Percentiles rank a stretch among this genome's conserved stretches.
Conservation (phyloP, 1,140 invertebrate genomes). For the Microplitis mediator region DNA sequence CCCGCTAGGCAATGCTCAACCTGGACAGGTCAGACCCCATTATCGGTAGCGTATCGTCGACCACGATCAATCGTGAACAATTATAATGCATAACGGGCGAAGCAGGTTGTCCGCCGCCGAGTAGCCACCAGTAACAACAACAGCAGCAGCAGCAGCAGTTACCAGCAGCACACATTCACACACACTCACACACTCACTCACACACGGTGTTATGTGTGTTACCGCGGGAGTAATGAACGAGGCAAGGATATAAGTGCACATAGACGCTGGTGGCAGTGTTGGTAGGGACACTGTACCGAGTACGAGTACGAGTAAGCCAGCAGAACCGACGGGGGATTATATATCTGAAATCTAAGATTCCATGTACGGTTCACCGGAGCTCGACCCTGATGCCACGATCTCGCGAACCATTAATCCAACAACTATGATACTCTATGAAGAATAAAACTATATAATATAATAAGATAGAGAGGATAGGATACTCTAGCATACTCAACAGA, state of each 20-base stretch:
- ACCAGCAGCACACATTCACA: too few species aligned
- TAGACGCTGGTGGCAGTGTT: neutral
- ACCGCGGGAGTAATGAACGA: constrained; percentile 12
- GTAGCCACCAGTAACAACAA: too few species aligned
- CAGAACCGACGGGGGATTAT: neutral
- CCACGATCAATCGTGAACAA: constrained; percentile 28
- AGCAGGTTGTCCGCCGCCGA: constrained; percentile 27
- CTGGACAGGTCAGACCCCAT: constrained; percentile 27
- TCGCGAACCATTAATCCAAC: constrained; percentile 43
- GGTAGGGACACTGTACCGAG: neutral
- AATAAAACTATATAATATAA: constrained; percentile 6
- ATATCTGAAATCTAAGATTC: constrained; percentile 45
- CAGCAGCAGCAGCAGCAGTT: neutral
- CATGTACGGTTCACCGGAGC: constrained; percentile 42
- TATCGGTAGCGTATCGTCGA: constrained; percentile 32
- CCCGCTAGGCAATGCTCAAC: constrained; percentile 10
- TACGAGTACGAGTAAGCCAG: neutral
- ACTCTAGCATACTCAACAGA: neutral
- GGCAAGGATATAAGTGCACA: neutral
- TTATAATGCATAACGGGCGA: constrained; percentile 43
- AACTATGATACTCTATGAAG: constrained; percentile 9
- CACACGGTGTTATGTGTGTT: neutral
- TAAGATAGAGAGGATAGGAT: neutral
- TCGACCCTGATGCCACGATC: constrained; percentile 43
- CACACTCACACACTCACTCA: too few species aligned